Percentiles rank a stretch among this genome's conserved stretches.
Evolutionary conservation across 2,888 invertebrate genomes (phyloP).

Genomic region (Panopea generosa): DNA sequence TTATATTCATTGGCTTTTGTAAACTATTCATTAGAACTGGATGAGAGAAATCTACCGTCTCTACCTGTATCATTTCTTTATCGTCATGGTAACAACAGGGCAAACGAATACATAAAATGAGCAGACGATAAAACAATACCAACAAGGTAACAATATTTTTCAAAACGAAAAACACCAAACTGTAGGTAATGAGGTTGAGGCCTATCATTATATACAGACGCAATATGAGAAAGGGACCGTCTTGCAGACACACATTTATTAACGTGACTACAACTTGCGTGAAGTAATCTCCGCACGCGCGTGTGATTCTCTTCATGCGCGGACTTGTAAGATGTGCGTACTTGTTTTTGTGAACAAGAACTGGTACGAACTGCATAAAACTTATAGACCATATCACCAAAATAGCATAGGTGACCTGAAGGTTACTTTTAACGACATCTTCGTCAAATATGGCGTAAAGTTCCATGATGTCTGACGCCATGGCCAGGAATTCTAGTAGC

Average conservation of each 20-base stretch:
- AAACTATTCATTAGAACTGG: slow-evolving; percentile 11
- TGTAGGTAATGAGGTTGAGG: slow-evolving; percentile 87
- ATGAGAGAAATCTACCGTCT: slow-evolving; percentile 22
- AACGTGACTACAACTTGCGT: slow-evolving; percentile 48
- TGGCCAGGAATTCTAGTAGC: slow-evolving; percentile 81
- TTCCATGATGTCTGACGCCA: slow-evolving; percentile 79
- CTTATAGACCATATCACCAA: slow-evolving; percentile 81
- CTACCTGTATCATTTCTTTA: slow-evolving; percentile 25
- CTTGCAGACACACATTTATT: slow-evolving; percentile 65
- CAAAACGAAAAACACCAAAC: slow-evolving; percentile 79
- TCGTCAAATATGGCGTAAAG: slow-evolving; percentile 72
- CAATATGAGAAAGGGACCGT: slow-evolving; percentile 71
- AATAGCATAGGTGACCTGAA: slow-evolving; percentile 76
- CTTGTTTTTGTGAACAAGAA: slow-evolving; percentile 62
- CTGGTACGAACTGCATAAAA: slow-evolving; percentile 81
- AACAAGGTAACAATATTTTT: slow-evolving; percentile 75
- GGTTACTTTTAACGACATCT: slow-evolving; percentile 70
- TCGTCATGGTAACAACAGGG: slow-evolving; percentile 54
- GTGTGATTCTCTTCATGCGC: slow-evolving; percentile 13
- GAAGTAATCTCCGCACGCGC: slow-evolving; percentile 50
- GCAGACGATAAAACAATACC: slow-evolving; percentile 67
- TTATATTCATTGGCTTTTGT: no score
- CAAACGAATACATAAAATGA: slow-evolving; percentile 57
- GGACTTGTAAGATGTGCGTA: slow-evolving; percentile 29
- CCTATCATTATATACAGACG: slow-evolving; percentile 92